Evolutionary conservation across 2,888 invertebrate genomes (phyloP), one percentile per base, ranked within the genome.

Genomic region (Napeogenes sylphis): DNA sequence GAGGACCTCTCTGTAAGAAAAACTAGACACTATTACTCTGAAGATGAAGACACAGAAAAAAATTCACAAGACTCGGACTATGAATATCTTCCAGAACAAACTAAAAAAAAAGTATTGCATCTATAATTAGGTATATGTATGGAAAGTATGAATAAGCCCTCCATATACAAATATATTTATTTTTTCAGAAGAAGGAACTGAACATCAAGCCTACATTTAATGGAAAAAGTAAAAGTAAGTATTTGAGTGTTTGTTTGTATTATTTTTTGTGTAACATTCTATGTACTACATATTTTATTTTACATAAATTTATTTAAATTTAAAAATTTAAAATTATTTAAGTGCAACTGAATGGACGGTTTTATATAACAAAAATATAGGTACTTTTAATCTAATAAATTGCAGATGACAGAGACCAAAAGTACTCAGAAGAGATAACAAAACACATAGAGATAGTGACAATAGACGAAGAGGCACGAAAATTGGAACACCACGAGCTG

Each of bases 371-470:
- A 21, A 21, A 21, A 21, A 21, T 21, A 21, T 21, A 21, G 21
- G 21, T 21, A 21, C 21, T 21, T 21, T 21, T 21, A n/a, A 2
- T 42, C 3, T 10, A 42, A 42, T 42, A 10, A 10, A 42, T 67
- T 63, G 33, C 53, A 70, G 70, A 55, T 0, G 62, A 61, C 13
- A 58, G 59, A 5, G 70, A 68, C 10, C 61, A 65, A 54, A 67
- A 62, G 51, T 71, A 70, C 38, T 61, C 79, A 0, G 79, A 80
- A 5, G 78, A 79, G 3, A 70, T 79, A 5, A 72, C 71, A 0
- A 73, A 70, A 47, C 71, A 80, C 55, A 76, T 82, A n/a, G 76
- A 82, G 55, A 77, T 82, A 38, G 78, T 81, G 45, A 81, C 78
- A 0, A 82, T 82, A 13, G 70, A 72, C 0, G 82, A 82, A 10